Evolutionary conservation across 2,113 vertebrate species (phyloP).

Genomic region (Odocoileus hemionus): DNA sequence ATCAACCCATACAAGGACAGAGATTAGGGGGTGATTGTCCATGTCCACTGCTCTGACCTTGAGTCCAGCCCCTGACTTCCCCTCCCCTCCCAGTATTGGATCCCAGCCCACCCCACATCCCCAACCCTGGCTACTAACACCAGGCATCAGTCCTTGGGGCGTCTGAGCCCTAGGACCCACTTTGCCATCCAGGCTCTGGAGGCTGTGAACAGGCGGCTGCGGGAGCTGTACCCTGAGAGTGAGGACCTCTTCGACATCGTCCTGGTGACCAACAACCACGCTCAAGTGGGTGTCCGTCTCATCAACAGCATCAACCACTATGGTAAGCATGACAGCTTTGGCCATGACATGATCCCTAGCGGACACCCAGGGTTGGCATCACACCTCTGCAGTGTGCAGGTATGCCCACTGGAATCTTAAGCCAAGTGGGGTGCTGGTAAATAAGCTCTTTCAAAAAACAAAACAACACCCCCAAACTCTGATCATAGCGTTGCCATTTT

Average conservation of each 20-base stretch:
- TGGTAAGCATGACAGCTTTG: conserved; percentile 77
- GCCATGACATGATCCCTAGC: not conserved
- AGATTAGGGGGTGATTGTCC: not conserved
- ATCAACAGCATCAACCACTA: conserved; percentile 98
- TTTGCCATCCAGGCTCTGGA: conserved; percentile 89
- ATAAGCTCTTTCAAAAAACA: not conserved
- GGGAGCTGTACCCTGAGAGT: conserved; percentile 91
- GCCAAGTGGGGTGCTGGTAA: not conserved
- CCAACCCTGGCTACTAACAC: not conserved
- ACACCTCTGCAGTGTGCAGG: not conserved
- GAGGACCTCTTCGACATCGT: conserved; percentile 97
- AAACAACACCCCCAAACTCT: not conserved
- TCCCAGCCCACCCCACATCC: not conserved
- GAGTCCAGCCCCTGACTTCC: not conserved
- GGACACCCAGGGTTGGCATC: not conserved
- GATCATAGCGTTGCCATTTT: not conserved
- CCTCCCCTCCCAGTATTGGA: not conserved
- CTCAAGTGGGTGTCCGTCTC: conserved; percentile 92
- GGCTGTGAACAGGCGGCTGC: conserved; percentile 89
- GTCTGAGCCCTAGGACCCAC: not conserved
- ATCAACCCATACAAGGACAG: fast-evolving
- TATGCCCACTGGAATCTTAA: not conserved
- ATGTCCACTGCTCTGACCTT: not conserved
- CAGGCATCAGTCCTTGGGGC: not conserved
- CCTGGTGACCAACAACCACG: conserved; percentile 96